Conservation (phyloP, 2,888 invertebrate genomes). For the Andrena praecox region DNA sequence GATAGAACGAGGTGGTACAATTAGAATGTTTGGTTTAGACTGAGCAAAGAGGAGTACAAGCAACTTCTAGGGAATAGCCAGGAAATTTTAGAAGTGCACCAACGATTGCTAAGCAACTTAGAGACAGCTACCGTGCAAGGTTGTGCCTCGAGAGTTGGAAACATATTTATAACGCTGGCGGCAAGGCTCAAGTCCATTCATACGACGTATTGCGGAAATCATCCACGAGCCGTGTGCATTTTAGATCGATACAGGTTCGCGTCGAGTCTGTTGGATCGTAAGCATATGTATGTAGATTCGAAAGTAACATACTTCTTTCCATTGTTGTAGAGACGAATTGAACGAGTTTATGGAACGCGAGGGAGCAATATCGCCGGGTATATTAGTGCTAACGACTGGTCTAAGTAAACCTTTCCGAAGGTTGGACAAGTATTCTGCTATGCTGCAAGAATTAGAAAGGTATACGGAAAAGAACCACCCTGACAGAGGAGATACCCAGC, state of each 20-base stretch:
- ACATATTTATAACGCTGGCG: constrained; percentile 94
- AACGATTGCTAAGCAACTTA: constrained; percentile 91
- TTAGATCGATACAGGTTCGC: constrained; percentile 95
- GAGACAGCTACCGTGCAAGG: constrained; percentile 91
- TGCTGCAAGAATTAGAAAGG: constrained; percentile 97
- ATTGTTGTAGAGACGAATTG: constrained; percentile 89
- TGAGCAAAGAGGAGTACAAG: constrained; percentile 93
- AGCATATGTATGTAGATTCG: not conserved
- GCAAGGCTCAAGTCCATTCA: constrained; percentile 94
- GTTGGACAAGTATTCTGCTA: constrained; percentile 96
- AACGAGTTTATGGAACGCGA: constrained; percentile 95
- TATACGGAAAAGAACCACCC: constrained; percentile 98
- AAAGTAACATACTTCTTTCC: not conserved
- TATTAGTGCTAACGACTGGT: constrained; percentile 95
- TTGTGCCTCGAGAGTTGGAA: constrained; percentile 94
- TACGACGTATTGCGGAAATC: constrained; percentile 95
- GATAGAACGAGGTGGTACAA: no score
- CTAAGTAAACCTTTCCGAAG: constrained; percentile 98
- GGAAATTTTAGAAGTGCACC: constrained; percentile 94
- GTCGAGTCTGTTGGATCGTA: not conserved
- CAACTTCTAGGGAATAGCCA: constrained; percentile 95
- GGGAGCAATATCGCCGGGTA: constrained; percentile 94
- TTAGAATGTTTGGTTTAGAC: constrained; percentile 85
- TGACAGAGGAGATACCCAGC: constrained; percentile 98
- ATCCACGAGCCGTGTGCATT: constrained; percentile 97